phyloP scores from a whole-genome alignment of 2,888 invertebrate genomes.

The Macrosoma leucophasiata region DNA sequence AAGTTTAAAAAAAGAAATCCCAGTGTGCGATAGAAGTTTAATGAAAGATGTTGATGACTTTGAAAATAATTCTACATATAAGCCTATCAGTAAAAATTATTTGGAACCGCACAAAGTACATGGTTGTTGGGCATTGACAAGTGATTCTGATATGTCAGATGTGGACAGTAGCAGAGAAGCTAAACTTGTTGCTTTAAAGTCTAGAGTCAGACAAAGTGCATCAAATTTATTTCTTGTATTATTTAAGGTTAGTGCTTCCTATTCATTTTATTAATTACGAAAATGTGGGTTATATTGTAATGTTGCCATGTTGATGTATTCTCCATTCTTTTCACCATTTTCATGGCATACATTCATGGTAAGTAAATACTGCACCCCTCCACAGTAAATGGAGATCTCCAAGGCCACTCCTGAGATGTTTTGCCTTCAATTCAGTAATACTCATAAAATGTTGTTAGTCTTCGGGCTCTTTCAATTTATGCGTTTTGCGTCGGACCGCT shows the following conservation, averaged over 20 bases:
- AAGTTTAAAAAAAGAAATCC: conserved; percentile 63
- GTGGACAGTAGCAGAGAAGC: conserved; percentile 71
- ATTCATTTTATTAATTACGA: too few relatives aligned
- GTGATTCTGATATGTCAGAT: conserved; percentile 82
- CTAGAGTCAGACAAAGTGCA: conserved; percentile 81
- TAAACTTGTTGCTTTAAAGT: conserved; percentile 65
- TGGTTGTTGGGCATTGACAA: conserved; percentile 63
- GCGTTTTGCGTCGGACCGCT: too few relatives aligned
- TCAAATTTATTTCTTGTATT: conserved; percentile 76
- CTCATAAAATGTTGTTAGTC: too few relatives aligned
- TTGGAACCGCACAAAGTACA: conserved; percentile 47
- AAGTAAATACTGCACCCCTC: too few relatives aligned
- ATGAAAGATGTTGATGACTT: conserved; percentile 61
- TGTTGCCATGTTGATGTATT: too few relatives aligned
- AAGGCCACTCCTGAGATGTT: too few relatives aligned
- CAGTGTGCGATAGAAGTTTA: conserved; percentile 57
- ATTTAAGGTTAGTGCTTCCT: conserved; percentile 68
- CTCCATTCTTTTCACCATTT: too few relatives aligned
- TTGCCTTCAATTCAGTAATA: too few relatives aligned
- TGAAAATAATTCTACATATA: conserved; percentile 55
- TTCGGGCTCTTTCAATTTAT: too few relatives aligned
- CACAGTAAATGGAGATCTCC: too few relatives aligned
- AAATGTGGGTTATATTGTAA: too few relatives aligned
- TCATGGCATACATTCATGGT: too few relatives aligned
- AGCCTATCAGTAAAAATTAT: conserved; percentile 52